Evolutionary conservation across 2,888 invertebrate genomes (phyloP), one percentile per base, ranked within the genome.

Genomic region (Apodemia duryi): DNA sequence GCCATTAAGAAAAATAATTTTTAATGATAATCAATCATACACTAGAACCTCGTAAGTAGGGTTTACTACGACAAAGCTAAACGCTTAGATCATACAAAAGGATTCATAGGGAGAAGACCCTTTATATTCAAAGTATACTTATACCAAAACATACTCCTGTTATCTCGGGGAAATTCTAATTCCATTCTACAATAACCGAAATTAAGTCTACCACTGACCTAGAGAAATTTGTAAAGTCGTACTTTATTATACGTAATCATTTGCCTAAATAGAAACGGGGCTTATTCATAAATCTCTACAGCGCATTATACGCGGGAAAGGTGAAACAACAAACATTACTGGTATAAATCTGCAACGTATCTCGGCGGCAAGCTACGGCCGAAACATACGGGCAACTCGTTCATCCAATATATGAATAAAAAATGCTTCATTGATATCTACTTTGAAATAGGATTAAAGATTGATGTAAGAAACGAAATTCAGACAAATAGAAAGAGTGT

Each of bases 261-360:
- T 80, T 83, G 82, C 82, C 81, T 83, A 79, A 84, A 80, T 75
- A 80, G 81, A 80, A 77, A 77, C 78, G 79, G 79, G 77, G 87
- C 83, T 88, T 89, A 89, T 88, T 86, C 88, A 90, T 90, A 90
- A 90, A 89, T 89, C 88, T 87, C 79, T 67, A 70, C 72, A 79
- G 88, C 86, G 88, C 86, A 86, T 89, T 88, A 90, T 90, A 88
- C 87, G 84, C 78, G 84, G 79, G 73, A 81, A 83, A 90, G 90
- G 90, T 91, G 89, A 89, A 88, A 90, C 88, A 91, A 88, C 90
- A 89, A 90, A 91, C 90, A 89, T 91, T 90, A 84, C 90, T 80
- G 81, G 88, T 88, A 91, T 91, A 91, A 91, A 91, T 91, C 91
- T 91, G 85, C 77, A 82, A 88, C 87, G 86, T 89, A 91, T 90